Evolutionary conservation across 2,888 invertebrate species (phyloP).

Genomic region (Nasonovia ribisnigri): DNA sequence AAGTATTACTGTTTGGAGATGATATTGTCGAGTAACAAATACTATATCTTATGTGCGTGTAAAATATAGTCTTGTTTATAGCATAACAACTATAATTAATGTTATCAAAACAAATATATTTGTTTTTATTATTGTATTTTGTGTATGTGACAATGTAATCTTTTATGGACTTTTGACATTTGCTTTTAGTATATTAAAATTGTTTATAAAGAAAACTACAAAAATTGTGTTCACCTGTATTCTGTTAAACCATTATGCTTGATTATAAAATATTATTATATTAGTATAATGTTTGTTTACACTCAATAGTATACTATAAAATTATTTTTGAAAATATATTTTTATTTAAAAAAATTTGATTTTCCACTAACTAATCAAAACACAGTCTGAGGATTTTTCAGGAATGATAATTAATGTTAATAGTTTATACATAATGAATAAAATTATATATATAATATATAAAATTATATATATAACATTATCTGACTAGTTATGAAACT

Average conservation of each 20-base stretch:
- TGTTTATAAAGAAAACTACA: constrained; percentile 16
- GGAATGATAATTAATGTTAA: neutral
- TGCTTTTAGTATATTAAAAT: constrained; percentile 44
- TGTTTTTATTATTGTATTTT: constrained; percentile 45
- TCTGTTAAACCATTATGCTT: neutral
- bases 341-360: neutral
- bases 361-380: neutral
- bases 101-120: constrained; percentile 19
- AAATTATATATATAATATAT: too few relatives aligned
- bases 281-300: neutral
- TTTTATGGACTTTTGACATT: constrained; percentile 13
- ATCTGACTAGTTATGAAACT: neutral
- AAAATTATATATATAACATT: too few relatives aligned
- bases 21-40: neutral
- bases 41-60: neutral
- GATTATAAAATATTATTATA: neutral
- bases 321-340: neutral
- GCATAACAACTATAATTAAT: constrained; percentile 18
- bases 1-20: constrained; percentile 8
- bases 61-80: constrained; percentile 24
- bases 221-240: neutral
- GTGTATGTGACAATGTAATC: neutral
- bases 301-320: neutral
- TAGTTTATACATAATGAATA: neutral
- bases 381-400: neutral